Conservation (phyloP, 2,797 vertebrate species). For the Lates japonicus region DNA sequence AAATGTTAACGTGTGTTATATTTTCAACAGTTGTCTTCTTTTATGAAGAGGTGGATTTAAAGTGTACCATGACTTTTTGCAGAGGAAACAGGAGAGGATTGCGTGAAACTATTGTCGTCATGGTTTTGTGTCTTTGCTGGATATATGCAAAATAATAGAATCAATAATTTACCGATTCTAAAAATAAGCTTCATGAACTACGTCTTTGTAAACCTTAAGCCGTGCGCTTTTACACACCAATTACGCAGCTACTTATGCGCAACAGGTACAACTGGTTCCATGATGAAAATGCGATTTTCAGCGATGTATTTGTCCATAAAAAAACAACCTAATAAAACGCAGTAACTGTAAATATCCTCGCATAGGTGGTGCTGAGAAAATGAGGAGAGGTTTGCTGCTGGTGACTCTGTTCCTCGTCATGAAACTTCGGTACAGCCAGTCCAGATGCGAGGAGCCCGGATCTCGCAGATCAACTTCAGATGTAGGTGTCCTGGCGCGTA, state of each 20-base stretch:
- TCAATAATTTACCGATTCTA: not conserved
- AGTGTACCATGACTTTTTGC: constrained; percentile 4
- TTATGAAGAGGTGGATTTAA: not conserved
- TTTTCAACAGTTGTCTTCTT: not conserved
- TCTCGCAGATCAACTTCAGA: constrained; percentile 73
- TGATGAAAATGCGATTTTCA: not conserved
- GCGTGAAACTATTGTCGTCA: not conserved
- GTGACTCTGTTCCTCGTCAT: constrained; percentile 86
- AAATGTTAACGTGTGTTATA: not conserved
- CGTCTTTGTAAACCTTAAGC: not conserved
- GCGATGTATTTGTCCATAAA: not conserved
- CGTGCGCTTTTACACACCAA: constrained; percentile 69
- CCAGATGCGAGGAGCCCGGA: constrained; percentile 86
- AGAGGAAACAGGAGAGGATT: not conserved
- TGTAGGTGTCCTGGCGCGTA: constrained; percentile 66
- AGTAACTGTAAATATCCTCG: constrained; percentile 5
- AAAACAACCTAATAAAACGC: not conserved
- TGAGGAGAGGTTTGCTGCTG: constrained; percentile 85
- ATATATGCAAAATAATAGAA: not conserved
- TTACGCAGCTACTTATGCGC: constrained; percentile 27
- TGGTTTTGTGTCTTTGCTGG: not conserved
- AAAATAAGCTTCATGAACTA: not conserved
- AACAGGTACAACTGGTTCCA: constrained; percentile 5
- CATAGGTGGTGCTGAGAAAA: constrained; percentile 79
- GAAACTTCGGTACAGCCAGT: constrained; percentile 83